Evolutionary conservation across 2,113 vertebrate species (phyloP), one percentile per base, ranked within the genome.

Genomic region (Motacilla tschutschensis): DNA sequence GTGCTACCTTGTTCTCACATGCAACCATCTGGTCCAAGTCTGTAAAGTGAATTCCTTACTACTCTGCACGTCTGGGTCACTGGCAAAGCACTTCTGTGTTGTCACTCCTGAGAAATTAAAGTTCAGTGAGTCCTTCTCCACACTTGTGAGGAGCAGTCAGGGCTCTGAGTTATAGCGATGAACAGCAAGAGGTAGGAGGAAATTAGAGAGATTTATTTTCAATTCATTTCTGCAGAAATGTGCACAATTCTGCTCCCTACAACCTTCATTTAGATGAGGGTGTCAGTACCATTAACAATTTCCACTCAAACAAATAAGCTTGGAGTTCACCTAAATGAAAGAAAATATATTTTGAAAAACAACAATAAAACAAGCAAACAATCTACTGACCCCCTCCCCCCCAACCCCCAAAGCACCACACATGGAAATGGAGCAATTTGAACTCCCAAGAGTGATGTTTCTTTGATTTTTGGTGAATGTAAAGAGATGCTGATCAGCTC

Each of bases 331-430:
- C 51, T 33, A 69, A 62, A 58, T 38, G 6, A 36, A 63, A 46
- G 12, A 38, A n/a, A 76, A 64, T 4, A 8, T 6, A 4, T 47
- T 59, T 36, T 38, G 62, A 31, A 75, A 65, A 75, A 15, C 14
- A 47, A 17, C 6, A 29, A 13, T 18, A 25, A 51, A 74, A 18
- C 13, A 75, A 62, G 17, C 20, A 31, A 64, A 53, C 4, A 22
- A 7, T 7, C 9, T 47, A 4, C 8, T 29, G 31, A 29, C 31
- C 51, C 19, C 4, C 21, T 7, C 6, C 5, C 3, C 26, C 5
- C 10, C 2, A 5, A n/a, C 3, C 33, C 12, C 12, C 3, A 6
- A n/a, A 14, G 2, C 18, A 53, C 5, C 7, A 5, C 0, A 2
- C 0, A 0, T 31, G 60, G 38, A 44, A 64, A 47, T 3, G 40